Base-by-base conservation (phyloP, 2,113 vertebrate genomes). In the Felis catus region DNA sequence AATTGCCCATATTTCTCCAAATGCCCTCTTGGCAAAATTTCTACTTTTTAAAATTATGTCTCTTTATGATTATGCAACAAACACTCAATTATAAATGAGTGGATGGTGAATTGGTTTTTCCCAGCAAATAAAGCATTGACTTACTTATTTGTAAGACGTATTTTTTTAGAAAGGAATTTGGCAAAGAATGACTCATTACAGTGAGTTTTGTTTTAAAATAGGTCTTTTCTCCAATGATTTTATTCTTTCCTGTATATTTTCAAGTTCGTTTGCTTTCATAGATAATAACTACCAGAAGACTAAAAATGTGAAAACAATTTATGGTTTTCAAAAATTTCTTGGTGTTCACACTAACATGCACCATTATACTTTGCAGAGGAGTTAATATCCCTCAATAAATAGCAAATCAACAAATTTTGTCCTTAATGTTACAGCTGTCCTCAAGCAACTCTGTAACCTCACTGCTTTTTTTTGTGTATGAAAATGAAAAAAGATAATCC, bases 121-220 rank as follows among this genome's bases (percentile, higher is more conserved):
- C 13, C 19, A 86, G 21, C 15, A 98, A 71, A 92, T 45, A 71
- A 96, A 71, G 14, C 2, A 16, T 66, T 1, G 12, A 1, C 1
- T 71, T 68, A 84, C 70, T 71, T 76, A 51, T 80, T 95, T 74
- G 6, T 53, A 45, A 53, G 53, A 80, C 9, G 33, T 71, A 16
- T 78, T 61, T 27, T 31, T 41, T 0, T 70, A 53, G 15, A 74
- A 97, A 89, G 13, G 3, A 8, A 58, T 4, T 93, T 95, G 70
- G 13, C 31, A 91, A 95, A 95, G 7, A 82, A 95, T 82, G 23
- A 65, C 31, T 87, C 33, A 66, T 66, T 23, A 78, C 53, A 85
- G 13, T 65, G 58, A 85, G 19, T 91, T 94, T 88, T 88, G 25
- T 66, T 96, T 95, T 66, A 78, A 86, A 89, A 81, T 27, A 3